Base-by-base conservation (phyloP, 2,888 invertebrate genomes). In the Ectropis crepuscularia region DNA sequence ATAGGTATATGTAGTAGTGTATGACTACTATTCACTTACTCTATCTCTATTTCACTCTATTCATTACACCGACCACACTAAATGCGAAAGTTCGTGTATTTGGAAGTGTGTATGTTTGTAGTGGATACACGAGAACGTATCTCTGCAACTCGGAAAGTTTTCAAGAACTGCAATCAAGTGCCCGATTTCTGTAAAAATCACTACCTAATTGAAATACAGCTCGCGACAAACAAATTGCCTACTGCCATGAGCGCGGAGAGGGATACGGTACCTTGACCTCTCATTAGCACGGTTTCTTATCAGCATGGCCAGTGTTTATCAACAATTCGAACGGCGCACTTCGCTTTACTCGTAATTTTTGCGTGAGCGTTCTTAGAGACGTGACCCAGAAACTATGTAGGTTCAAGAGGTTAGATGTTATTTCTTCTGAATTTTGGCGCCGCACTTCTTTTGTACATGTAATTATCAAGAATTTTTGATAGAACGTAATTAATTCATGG, bases 351-450 rank as follows among this genome's bases (percentile, higher is more conserved):
- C 60, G 60, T 63, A 63, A 68, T 65, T 67, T 61, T 43, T 57
- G 64, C 62, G 68, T 53, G 57, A 47, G 51, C 57, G 55, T 54
- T 61, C 54, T 16, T 28, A 28, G 16, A 28, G 16, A 28, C 16
- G 49, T 69, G 66, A 67, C 65, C 71, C 53, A 66, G 62, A 70
- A 69, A 63, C 9, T n/a, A 59, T 46, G 61, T 66, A 42, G 67
- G 65, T 6, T 37, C 42, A 6, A 36, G 50, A 58, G 58, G 50
- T 45, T 57, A 51, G 39, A 39, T 50, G 12, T 7, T 11, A 39
- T 11, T 28, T 28, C 16, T 28, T 28, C 4, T 28, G 16, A 28
- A 41, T 41, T 41, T 41, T 8, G 41, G 41, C 7, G 7, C 41
- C 41, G 16, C 16, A 28, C 16, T 28, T 28, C 1, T 28, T 28